Evolutionary conservation across 2,888 invertebrate species (phyloP), one percentile per base, ranked within the genome.

Genomic region (Eueremaeus valkanovi): DNA sequence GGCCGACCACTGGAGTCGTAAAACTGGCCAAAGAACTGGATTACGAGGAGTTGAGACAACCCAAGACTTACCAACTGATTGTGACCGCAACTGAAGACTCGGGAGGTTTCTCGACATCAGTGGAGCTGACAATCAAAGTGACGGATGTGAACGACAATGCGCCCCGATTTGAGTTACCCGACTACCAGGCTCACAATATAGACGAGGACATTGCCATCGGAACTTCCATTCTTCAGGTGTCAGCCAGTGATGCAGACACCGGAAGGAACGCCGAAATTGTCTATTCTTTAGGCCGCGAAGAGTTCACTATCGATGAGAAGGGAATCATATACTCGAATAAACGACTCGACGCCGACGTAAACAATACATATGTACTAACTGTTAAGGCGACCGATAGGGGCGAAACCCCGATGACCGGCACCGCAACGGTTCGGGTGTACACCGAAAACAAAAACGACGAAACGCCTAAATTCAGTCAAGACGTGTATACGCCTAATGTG

Each of bases 391-490:
- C 91, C 83, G 97, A 97, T 83, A 93, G 93, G 84, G 97, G 97
- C 6, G 92, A 93, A 83, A 95, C 95, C 0, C 88, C 93, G 0
- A 92, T 92, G 83, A 93, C 92, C 0, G 95, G 95, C 70, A 91
- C 92, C 0, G 95, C 96, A 0, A 95, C 94, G 0, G 95, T 97
- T 21, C 88, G 95, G 76, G 90, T 97, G 76, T 95, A 95, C 82
- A 96, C 96, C n/a, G 95, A 95, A 82, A 97, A 97, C 82, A 95
- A 95, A 84, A 97, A 97, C 84, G 97, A 97, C 82, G 96, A 97
- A 84, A 93, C 94, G 82, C 97, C 97, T 0, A 95, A 94, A 83
- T 95, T 95, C 83, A 94, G 94, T 0, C 95, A 95, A 82, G 94
- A 95, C 86, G 95, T 95, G 3, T 95, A 95, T 84, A 95, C 95